phyloP scores from a whole-genome alignment of 2,888 invertebrate species.

The Lycocerus yunnanus region DNA sequence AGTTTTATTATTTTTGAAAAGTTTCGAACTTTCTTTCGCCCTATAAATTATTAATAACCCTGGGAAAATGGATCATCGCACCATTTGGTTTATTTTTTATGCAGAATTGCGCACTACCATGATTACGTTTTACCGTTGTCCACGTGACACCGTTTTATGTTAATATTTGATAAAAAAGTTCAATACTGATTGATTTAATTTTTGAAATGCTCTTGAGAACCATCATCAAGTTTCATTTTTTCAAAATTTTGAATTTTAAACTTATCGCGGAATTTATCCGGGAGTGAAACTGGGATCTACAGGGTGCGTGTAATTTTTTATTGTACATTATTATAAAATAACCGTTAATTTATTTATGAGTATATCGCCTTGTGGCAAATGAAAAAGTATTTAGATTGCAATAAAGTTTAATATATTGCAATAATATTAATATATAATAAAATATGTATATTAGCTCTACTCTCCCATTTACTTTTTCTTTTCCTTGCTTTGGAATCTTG shows the following conservation, averaged over 20 bases:
- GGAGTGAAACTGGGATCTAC: too few species aligned
- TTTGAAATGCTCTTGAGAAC: background rate
- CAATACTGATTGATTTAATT: background rate
- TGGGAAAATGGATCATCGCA: background rate
- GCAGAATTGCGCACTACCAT: background rate
- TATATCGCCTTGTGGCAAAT: background rate
- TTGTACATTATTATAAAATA: background rate
- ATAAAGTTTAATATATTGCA: background rate
- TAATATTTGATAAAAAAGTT: background rate
- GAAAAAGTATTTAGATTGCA: background rate
- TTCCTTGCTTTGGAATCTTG: too few species aligned
- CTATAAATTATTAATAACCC: background rate
- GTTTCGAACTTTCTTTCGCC: background rate
- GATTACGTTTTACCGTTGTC: background rate
- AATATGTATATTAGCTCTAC: background rate
- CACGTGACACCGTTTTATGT: background rate
- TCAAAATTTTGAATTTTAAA: too few species aligned
- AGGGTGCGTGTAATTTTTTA: too few species aligned
- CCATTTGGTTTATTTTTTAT: background rate
- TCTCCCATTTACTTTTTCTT: too few species aligned
- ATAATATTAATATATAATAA: background rate
- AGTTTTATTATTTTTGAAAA: background rate
- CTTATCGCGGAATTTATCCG: too few species aligned
- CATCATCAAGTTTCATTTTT: too few species aligned
- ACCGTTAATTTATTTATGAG: background rate